Percentiles rank a stretch among this genome's conserved stretches.
These are phyloP conservation scores for Magallana nippona DNA, from an alignment of 2,888 invertebrate species.

Conservation along the genomic window DNA sequence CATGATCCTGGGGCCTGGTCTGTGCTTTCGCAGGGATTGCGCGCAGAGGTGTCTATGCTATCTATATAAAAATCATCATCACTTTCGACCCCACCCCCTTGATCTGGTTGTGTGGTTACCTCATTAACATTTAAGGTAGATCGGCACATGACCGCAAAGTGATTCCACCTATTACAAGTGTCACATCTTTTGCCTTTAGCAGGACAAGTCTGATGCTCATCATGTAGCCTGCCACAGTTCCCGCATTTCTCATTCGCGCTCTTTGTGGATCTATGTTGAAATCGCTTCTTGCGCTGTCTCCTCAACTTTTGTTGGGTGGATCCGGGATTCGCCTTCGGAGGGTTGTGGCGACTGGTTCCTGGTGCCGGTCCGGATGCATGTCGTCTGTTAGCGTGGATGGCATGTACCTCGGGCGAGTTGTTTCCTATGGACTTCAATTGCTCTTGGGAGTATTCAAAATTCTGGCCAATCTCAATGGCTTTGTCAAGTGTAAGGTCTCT, in stretches of 20 bases:
- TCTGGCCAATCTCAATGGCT: slow-evolving; percentile 12
- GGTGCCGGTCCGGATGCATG: neutral
- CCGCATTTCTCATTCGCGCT: neutral
- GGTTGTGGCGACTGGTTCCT: neutral
- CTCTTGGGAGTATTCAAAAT: neutral
- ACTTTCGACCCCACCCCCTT: neutral
- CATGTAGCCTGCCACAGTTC: neutral
- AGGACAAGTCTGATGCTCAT: too few relatives aligned
- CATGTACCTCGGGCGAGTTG: neutral
- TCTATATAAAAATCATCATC: neutral
- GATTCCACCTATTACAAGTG: too few relatives aligned
- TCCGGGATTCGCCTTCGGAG: neutral
- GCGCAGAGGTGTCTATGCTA: too few relatives aligned
- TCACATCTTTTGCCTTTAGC: too few relatives aligned
- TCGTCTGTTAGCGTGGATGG: neutral
- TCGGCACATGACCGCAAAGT: too few relatives aligned
- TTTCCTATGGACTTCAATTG: slow-evolving; percentile 1
- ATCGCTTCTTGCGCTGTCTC: neutral
- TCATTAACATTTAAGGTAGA: too few relatives aligned
- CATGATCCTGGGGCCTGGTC: too few relatives aligned
- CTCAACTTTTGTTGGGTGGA: neutral
- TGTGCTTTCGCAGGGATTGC: neutral
- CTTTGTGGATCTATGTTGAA: neutral
- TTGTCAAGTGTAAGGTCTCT: slow-evolving; percentile 12
- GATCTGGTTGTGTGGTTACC: too few relatives aligned